A percentile compares a stretch with the other conserved stretches of the same genome.
phyloP scores from a whole-genome alignment of 2,888 invertebrate genomes.

The Steromphala cineraria region DNA sequence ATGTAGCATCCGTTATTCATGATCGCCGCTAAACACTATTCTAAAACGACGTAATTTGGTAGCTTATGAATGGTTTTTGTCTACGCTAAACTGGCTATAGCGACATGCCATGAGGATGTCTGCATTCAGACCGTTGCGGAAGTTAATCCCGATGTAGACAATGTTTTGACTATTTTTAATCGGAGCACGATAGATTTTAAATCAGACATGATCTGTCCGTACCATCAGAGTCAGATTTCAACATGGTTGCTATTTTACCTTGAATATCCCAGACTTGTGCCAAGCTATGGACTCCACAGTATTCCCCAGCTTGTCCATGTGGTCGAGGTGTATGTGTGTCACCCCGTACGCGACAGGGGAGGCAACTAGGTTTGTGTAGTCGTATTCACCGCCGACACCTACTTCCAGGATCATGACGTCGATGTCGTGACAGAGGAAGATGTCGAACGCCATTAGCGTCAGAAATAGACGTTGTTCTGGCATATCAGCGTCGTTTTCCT shows the following conservation, averaged over 20 bases:
- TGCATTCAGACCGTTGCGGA: too few species aligned
- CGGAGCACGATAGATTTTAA: too few species aligned
- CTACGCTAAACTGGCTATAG: too few species aligned
- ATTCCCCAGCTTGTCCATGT: constrained; percentile 87
- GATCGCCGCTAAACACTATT: too few species aligned
- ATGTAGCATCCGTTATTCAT: too few species aligned
- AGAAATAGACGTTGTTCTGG: constrained; percentile 96
- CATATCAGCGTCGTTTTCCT: constrained; percentile 79
- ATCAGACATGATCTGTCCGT: too few species aligned
- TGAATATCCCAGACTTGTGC: constrained; percentile 97
- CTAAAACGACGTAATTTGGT: too few species aligned
- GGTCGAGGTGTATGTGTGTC: constrained; percentile 92
- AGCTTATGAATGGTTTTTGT: too few species aligned
- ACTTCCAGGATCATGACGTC: constrained; percentile 97
- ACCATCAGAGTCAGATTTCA: too few species aligned
- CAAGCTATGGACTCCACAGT: constrained; percentile 91
- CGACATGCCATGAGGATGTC: too few species aligned
- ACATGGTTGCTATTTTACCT: constrained; percentile 74
- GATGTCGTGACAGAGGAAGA: constrained; percentile 85
- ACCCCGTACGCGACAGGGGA: constrained; percentile 91
- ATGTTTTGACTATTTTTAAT: too few species aligned
- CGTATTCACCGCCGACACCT: constrained; percentile 95
- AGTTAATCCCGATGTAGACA: too few species aligned
- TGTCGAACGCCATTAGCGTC: constrained; percentile 91
- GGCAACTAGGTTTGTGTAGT: constrained; percentile 94